A percentile compares a stretch with the other conserved stretches of the same genome.
Conservation (phyloP, 2,113 vertebrate genomes). For the Tringa solitaria region DNA sequence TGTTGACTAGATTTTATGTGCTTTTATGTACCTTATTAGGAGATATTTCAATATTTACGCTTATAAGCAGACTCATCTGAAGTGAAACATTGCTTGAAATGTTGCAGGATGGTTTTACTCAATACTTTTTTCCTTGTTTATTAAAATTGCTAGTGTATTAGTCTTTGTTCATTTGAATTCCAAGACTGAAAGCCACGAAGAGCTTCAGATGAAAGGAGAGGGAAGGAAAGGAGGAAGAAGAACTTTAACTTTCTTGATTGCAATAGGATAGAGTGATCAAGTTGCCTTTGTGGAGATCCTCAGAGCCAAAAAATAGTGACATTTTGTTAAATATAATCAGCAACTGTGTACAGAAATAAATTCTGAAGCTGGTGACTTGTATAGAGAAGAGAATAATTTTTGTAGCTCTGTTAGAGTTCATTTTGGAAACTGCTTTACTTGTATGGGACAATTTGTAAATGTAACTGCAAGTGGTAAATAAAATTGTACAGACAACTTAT, state of each 20-base stretch:
- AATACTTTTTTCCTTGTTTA: background rate
- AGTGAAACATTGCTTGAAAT: background rate
- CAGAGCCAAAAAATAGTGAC: background rate
- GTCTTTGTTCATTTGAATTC: background rate
- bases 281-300: conserved; percentile 35
- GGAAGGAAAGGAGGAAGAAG: background rate
- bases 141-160: background rate
- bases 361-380: background rate
- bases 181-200: background rate
- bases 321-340: background rate
- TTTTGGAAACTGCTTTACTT: background rate
- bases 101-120: background rate
- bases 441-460: conserved; percentile 21
- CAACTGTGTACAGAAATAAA: background rate
- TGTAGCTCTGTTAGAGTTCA: background rate
- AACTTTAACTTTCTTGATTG: background rate
- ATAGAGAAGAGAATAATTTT: conserved; percentile 23
- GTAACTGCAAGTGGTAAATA: conserved; percentile 45
- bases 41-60: background rate
- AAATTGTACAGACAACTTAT: conserved; percentile 5
- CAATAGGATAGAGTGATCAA: background rate
- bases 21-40: background rate
- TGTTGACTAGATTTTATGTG: background rate
- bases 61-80: background rate
- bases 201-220: background rate